phyloP scores from a whole-genome alignment of 2,113 vertebrate genomes.

The Chloroceryle aenea region DNA sequence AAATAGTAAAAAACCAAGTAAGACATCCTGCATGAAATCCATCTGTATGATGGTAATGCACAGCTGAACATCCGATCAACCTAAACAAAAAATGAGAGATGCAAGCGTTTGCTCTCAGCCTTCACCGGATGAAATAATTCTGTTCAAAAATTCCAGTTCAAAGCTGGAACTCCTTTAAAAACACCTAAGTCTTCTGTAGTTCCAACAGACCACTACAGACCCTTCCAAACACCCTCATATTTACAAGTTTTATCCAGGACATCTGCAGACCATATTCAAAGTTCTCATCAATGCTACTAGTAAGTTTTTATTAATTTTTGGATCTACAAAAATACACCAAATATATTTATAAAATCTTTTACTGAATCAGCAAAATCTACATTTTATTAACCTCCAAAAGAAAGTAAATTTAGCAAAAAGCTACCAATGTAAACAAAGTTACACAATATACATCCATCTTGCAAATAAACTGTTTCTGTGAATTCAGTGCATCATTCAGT shows the following conservation, averaged over 20 bases:
- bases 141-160: not conserved
- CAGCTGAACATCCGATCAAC: not conserved
- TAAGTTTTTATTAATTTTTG: not conserved
- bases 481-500: not conserved
- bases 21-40: not conserved
- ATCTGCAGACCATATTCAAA: not conserved
- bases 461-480: not conserved
- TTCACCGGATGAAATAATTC: not conserved
- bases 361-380: not conserved
- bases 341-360: not conserved
- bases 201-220: not conserved
- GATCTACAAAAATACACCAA: not conserved
- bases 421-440: not conserved
- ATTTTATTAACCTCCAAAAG: not conserved
- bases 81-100: not conserved
- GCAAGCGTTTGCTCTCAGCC: not conserved
- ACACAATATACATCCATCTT: not conserved
- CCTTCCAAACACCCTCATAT: accelerated
- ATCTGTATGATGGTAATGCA: accelerated
- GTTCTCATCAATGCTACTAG: accelerated
- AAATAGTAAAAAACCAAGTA: not conserved
- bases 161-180: not conserved
- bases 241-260: not conserved
- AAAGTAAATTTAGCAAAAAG: not conserved
- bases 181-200: not conserved